Conservation (phyloP, 2,113 vertebrate species). For the Dasypus novemcinctus region DNA sequence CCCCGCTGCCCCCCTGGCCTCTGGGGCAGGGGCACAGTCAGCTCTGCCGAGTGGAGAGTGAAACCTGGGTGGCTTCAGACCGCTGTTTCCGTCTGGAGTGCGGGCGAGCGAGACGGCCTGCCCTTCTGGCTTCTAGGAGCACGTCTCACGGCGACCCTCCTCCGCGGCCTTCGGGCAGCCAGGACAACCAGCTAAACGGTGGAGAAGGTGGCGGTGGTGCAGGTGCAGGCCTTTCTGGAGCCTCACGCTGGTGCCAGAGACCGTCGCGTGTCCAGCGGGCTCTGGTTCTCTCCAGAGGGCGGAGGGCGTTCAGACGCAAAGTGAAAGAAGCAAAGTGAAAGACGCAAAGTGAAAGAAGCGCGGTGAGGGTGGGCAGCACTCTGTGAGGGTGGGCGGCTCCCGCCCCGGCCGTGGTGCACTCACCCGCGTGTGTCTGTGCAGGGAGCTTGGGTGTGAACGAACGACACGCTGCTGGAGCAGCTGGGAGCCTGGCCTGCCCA, state of each 20-base stretch:
- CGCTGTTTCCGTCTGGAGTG: background rate
- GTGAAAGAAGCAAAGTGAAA: background rate
- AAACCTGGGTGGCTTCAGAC: slow-evolving; percentile 59
- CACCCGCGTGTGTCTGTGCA: accelerated
- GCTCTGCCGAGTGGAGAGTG: background rate
- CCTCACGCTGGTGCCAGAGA: background rate
- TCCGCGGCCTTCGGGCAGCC: background rate
- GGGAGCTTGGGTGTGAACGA: accelerated
- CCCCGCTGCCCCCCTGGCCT: background rate
- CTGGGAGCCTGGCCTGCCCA: too few species aligned
- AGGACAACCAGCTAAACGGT: background rate
- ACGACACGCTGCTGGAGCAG: background rate
- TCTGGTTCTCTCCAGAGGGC: background rate
- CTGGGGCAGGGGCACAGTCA: background rate
- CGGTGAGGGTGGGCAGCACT: background rate
- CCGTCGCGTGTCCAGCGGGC: background rate
- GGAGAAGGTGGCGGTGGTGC: background rate
- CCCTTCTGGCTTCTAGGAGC: background rate
- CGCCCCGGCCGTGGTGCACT: background rate
- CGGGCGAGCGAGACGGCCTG: background rate
- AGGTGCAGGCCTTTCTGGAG: background rate
- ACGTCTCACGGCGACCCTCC: background rate
- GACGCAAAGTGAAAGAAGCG: background rate
- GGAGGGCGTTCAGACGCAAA: background rate
- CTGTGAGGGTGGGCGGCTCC: too few species aligned